phyloP scores from a whole-genome alignment of 2,888 invertebrate genomes.

The Diarsia rubi region DNA sequence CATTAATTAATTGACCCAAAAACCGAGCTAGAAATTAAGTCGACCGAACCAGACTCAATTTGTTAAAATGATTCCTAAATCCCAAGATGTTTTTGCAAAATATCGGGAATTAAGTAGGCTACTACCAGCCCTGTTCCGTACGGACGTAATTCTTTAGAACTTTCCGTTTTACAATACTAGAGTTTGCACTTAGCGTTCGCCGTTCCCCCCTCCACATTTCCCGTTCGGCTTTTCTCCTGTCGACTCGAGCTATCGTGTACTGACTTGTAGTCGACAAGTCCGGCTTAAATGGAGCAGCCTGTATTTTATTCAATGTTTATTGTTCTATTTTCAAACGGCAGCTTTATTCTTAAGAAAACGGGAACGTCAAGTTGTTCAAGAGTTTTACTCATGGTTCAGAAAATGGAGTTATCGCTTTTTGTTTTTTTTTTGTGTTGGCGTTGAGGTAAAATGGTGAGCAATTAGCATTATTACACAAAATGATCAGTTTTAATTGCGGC shows the following conservation, averaged over 20 bases:
- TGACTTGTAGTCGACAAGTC: slow-evolving; percentile 56
- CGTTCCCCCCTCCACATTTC: slow-evolving; percentile 32
- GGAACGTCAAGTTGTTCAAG: not conserved
- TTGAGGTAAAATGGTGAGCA: not conserved
- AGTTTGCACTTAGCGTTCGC: slow-evolving; percentile 79
- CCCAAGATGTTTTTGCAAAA: slow-evolving; percentile 28
- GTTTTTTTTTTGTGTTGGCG: not conserved
- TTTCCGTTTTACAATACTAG: slow-evolving; percentile 73
- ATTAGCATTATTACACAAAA: not conserved
- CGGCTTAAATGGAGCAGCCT: slow-evolving; percentile 59
- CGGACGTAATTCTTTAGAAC: slow-evolving; percentile 67
- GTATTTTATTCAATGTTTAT: slow-evolving; percentile 57
- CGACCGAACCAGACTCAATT: slow-evolving; percentile 37
- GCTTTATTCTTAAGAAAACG: slow-evolving; percentile 1
- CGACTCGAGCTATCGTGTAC: slow-evolving; percentile 48
- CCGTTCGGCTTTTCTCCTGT: slow-evolving; percentile 36
- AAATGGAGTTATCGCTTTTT: slow-evolving; percentile 2
- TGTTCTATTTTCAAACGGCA: slow-evolving; percentile 36
- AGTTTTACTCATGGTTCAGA: not conserved
- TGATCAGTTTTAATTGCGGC: not conserved
- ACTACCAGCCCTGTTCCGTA: slow-evolving; percentile 44
- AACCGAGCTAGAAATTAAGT: slow-evolving; percentile 33
- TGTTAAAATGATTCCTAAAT: slow-evolving; percentile 43
- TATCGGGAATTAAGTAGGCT: slow-evolving; percentile 45
- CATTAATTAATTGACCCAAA: slow-evolving; percentile 32